These are phyloP conservation scores for Eulemur rufifrons DNA, from an alignment of 2,113 vertebrate species.

Conservation along the genomic window DNA sequence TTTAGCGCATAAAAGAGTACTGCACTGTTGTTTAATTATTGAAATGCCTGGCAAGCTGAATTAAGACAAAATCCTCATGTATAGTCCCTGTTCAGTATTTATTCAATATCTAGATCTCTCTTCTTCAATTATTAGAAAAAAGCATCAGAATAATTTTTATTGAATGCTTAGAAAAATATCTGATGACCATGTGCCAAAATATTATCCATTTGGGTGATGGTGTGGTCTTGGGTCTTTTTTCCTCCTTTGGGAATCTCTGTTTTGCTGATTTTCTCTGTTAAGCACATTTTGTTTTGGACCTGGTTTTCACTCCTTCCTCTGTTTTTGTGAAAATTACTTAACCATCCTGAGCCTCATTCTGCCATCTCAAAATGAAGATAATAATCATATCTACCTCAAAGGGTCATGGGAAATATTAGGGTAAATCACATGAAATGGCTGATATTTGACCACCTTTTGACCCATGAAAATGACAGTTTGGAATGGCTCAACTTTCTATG, in stretches of 20 bases:
- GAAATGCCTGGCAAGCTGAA: slow-evolving; percentile 35
- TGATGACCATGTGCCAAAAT: neutral
- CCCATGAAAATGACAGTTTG: neutral
- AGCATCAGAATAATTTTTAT: slow-evolving; percentile 8
- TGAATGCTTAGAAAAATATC: slow-evolving; percentile 23
- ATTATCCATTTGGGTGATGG: neutral
- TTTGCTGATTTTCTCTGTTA: neutral
- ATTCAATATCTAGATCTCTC: neutral
- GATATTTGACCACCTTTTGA: neutral
- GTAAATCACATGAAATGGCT: neutral
- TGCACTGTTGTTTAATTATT: slow-evolving; percentile 40
- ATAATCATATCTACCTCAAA: neutral
- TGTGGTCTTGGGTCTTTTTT: neutral
- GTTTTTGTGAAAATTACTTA: neutral
- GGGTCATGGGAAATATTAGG: neutral
- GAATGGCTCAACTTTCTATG: neutral
- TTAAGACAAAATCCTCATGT: slow-evolving; percentile 19
- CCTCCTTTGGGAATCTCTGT: neutral
- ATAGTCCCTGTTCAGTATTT: neutral
- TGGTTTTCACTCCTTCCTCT: neutral
- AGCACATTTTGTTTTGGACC: neutral
- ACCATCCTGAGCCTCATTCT: neutral
- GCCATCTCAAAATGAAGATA: neutral
- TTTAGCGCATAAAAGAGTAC: neutral
- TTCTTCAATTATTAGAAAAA: neutral